These are phyloP conservation scores for Luehdorfia chinensis DNA, from an alignment of 1,140 invertebrate genomes.

Conservation along the genomic window DNA sequence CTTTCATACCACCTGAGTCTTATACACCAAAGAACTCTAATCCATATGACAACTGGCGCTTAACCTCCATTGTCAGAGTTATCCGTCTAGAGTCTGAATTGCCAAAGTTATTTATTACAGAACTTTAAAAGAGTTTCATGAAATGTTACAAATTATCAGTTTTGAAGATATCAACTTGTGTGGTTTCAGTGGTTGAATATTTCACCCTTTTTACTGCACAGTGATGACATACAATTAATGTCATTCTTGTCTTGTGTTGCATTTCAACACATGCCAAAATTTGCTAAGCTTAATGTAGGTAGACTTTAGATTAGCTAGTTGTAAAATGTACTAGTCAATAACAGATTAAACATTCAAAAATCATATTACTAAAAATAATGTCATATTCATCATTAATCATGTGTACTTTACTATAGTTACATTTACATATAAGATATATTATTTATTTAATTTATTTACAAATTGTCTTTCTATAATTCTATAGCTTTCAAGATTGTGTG, in stretches of 20 bases:
- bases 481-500: too few species aligned
- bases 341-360: slow-evolving; percentile 1
- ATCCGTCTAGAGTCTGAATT: slow-evolving; percentile 83
- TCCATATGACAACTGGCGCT: slow-evolving; percentile 73
- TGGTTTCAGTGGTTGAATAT: too few species aligned
- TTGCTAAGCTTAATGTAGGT: background rate
- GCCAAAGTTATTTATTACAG: slow-evolving; percentile 79
- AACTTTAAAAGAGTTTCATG: too few species aligned
- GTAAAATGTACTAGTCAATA: background rate
- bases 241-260: slow-evolving; percentile 4
- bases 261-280: too few species aligned
- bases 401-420: too few species aligned
- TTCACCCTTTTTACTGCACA: too few species aligned
- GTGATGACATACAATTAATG: too few species aligned
- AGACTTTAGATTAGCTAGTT: slow-evolving; percentile 4
- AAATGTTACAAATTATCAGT: background rate
- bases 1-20: slow-evolving; percentile 75
- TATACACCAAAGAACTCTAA: slow-evolving; percentile 64
- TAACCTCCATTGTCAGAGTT: slow-evolving; percentile 81
- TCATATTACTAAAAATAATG: too few species aligned
- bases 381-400: too few species aligned
- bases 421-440: too few species aligned
- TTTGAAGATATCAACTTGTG: background rate
- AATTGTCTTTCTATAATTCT: too few species aligned
- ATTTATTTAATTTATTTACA: too few species aligned